Evolutionary conservation across 2,888 invertebrate genomes (phyloP).

Genomic region (Chymomyza procnemis): DNA sequence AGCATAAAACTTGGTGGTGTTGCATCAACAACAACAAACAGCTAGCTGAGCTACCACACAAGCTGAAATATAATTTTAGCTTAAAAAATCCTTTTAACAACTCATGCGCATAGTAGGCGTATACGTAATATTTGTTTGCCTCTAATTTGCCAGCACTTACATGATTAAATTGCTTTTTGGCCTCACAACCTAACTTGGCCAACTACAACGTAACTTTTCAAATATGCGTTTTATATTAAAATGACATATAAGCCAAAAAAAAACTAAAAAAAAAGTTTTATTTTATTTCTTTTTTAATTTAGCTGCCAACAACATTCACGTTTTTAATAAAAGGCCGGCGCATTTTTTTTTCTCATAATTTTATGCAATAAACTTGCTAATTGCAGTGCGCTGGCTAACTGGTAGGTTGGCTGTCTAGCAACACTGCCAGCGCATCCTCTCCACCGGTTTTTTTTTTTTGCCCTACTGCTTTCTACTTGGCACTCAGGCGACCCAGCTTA

Average conservation of each 20-base stretch:
- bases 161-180: constrained; percentile 63
- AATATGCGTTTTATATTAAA: constrained; percentile 50
- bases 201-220: constrained; percentile 52
- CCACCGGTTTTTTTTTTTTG: background rate
- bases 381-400: constrained; percentile 52
- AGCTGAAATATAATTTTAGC: constrained; percentile 3
- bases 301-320: constrained; percentile 45
- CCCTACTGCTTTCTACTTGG: background rate
- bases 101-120: constrained; percentile 54
- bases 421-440: background rate
- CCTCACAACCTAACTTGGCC: constrained; percentile 19
- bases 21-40: constrained; percentile 34
- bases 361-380: constrained; percentile 72
- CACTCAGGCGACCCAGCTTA: constrained; percentile 8
- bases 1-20: constrained; percentile 73
- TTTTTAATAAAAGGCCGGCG: constrained; percentile 40
- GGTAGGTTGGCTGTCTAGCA: background rate
- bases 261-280: background rate
- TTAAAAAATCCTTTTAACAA: constrained; percentile 45
- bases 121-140: constrained; percentile 73
- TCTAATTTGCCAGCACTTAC: constrained; percentile 72
- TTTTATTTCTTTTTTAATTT: constrained; percentile 63
- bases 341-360: constrained; percentile 64
- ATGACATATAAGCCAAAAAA: background rate
- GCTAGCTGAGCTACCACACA: constrained; percentile 21